Evolutionary conservation across 2,888 invertebrate species (phyloP).

Genomic region (Ornithoptera alexandrae): DNA sequence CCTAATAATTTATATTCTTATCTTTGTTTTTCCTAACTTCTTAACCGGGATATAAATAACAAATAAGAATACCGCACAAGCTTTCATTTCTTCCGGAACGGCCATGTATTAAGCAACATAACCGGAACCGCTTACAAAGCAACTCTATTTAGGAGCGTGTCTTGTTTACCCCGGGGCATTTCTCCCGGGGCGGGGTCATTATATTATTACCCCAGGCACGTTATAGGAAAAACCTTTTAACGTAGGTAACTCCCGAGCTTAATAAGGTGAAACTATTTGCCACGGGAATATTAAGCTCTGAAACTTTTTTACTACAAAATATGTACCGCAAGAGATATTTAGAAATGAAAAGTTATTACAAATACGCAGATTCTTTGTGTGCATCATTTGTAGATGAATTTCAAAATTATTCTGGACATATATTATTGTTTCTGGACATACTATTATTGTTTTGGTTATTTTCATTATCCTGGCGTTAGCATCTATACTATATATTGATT

Average conservation of each 20-base stretch:
- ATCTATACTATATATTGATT: no score
- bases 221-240: slow-evolving; percentile 29
- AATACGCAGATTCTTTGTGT: no score
- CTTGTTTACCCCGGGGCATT: slow-evolving; percentile 25
- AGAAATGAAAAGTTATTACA: no score
- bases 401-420: no score
- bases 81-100: slow-evolving; percentile 5
- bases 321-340: no score
- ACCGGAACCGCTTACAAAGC: slow-evolving; percentile 15
- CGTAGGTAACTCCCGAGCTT: slow-evolving; percentile 16
- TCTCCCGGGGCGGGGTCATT: slow-evolving; percentile 25
- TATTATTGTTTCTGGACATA: no score
- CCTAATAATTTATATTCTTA: no score
- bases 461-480: no score
- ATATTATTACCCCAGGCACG: slow-evolving; percentile 26
- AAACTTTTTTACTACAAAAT: neutral
- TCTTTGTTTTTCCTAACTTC: neutral
- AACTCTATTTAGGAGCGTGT: slow-evolving; percentile 20
- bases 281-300: neutral
- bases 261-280: slow-evolving; percentile 12
- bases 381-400: no score
- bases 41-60: neutral
- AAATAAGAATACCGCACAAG: neutral
- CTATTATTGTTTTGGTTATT: no score
- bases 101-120: slow-evolving; percentile 10